Conservation (phyloP, 92 coral and sea anemone genomes). For the Chrysogorgia sp. region DNA sequence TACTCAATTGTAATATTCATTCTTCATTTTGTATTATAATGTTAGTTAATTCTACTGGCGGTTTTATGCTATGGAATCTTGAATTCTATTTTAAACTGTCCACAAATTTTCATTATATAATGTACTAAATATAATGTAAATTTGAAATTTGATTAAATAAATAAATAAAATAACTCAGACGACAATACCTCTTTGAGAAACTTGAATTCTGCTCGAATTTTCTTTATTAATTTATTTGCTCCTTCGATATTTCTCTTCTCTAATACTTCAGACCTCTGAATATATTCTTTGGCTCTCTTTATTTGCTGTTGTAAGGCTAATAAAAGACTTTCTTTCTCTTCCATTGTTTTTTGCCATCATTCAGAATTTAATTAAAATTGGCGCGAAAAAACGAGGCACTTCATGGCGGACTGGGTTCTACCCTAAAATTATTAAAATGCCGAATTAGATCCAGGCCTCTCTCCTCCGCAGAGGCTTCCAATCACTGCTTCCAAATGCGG, state of each 20-base stretch:
- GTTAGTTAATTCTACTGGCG: too few relatives aligned
- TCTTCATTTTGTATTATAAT: too few relatives aligned
- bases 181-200: constrained; percentile 67
- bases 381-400: too few relatives aligned
- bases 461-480: too few relatives aligned
- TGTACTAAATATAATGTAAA: background rate
- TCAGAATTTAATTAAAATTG: background rate
- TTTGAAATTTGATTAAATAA: background rate
- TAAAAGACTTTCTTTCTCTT: constrained; percentile 31
- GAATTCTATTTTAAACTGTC: too few relatives aligned
- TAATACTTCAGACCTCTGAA: constrained; percentile 14
- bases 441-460: too few relatives aligned
- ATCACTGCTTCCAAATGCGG: too few relatives aligned
- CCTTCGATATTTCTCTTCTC: constrained; percentile 65
- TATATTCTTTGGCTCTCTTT: constrained; percentile 21
- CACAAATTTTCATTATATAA: too few relatives aligned
- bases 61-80: too few relatives aligned
- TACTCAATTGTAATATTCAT: too few relatives aligned
- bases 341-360: constrained; percentile 5
- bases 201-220: constrained; percentile 70
- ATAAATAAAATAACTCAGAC: background rate
- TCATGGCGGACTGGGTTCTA: too few relatives aligned
- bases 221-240: constrained; percentile 57
- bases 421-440: too few relatives aligned
- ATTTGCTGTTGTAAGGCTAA: constrained; percentile 1